phyloP scores from a whole-genome alignment of 1,140 invertebrate species.

The Pogonognathellus flavescens region DNA sequence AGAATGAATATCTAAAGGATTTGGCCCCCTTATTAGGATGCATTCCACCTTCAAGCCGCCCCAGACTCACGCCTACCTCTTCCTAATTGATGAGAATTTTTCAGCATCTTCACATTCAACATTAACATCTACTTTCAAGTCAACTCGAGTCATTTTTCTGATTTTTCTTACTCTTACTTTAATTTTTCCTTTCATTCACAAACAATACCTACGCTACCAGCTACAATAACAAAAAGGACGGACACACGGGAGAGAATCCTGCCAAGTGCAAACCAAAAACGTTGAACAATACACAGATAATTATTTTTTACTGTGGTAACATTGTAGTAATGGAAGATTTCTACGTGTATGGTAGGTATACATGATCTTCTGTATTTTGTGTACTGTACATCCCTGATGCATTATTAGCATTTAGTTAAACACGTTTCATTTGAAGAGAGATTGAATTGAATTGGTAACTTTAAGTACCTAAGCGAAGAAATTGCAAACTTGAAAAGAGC shows the following conservation, averaged over 20 bases:
- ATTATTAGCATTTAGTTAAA: not conserved
- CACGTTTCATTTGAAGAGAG: not conserved
- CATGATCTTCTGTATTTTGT: too few relatives aligned
- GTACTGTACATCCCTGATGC: not conserved
- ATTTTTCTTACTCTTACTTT: constrained; percentile 8
- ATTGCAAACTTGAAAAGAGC: too few relatives aligned
- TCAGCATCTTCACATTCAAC: constrained; percentile 38
- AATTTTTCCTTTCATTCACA: not conserved
- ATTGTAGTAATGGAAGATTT: not conserved
- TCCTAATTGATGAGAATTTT: constrained; percentile 52
- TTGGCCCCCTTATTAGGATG: constrained; percentile 48
- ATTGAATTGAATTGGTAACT: too few relatives aligned
- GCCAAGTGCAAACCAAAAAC: too few relatives aligned
- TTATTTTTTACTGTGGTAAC: too few relatives aligned
- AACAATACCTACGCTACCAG: not conserved
- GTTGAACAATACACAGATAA: too few relatives aligned
- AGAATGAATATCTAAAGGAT: not conserved
- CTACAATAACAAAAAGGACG: not conserved
- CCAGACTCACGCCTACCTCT: constrained; percentile 49
- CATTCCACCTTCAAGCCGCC: constrained; percentile 44
- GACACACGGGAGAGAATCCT: too few relatives aligned
- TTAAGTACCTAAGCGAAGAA: too few relatives aligned
- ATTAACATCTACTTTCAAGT: not conserved
- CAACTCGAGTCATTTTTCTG: not conserved
- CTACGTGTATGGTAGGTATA: not conserved